These are phyloP conservation scores for Crocodylus rhombifer DNA, from an alignment of 2,797 vertebrate species.

Conservation along the genomic window DNA sequence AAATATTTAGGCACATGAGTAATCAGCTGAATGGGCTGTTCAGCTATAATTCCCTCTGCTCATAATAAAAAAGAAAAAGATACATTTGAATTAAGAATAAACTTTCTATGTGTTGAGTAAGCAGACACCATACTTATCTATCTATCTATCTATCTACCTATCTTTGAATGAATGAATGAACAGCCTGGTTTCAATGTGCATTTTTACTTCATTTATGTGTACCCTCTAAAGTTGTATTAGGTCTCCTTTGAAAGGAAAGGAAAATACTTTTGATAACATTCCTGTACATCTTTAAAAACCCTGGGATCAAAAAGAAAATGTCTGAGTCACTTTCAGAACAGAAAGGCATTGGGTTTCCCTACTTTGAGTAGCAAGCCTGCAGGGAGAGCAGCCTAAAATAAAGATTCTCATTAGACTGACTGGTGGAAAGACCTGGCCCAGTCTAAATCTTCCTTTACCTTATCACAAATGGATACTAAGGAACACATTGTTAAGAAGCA, in stretches of 20 bases:
- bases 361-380: neutral
- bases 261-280: neutral
- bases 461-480: neutral
- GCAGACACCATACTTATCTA: neutral
- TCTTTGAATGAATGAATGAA: too few relatives aligned
- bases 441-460: neutral
- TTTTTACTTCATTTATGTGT: neutral
- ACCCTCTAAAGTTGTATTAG: constrained; percentile 1
- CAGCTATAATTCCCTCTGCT: neutral
- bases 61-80: neutral
- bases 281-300: neutral
- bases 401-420: neutral
- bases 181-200: neutral
- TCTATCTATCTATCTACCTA: too few relatives aligned
- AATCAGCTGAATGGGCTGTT: neutral
- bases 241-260: neutral
- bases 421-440: neutral
- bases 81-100: neutral
- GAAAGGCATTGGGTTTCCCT: neutral
- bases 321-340: neutral
- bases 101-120: neutral
- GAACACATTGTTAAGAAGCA: neutral
- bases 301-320: neutral
- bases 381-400: neutral
- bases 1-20: neutral